Evolutionary conservation across 2,888 invertebrate species (phyloP), one percentile per base, ranked within the genome.

Genomic region (Drosophila subquinaria): DNA sequence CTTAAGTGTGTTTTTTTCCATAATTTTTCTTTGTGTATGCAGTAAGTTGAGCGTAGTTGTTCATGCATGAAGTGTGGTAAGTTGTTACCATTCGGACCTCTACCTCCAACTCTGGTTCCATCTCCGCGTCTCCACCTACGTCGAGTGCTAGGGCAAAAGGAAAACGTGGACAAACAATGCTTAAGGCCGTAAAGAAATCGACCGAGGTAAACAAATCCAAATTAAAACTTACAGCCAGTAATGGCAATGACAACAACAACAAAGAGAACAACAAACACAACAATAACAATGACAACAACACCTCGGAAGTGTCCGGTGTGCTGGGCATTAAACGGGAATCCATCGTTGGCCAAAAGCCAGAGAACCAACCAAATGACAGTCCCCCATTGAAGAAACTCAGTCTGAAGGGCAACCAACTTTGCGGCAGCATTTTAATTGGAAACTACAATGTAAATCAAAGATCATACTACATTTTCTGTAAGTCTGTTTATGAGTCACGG

Each of bases 401-500:
- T 91, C 93, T 97, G 43, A 94, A 96, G 60, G 95, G 96, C 74
- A 97, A 97, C 92, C 95, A 95, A 76, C 93, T 97, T 33, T 96
- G 97, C 92, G 97, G 97, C 64, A 96, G 96, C 93, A 97, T 97
- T 74, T 95, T 97, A 79, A 94, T 97, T 57, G 97, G 96, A 63
- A 97, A 97, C 92, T 97, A 97, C 93, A 96, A 96, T 92, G 97
- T 97, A 94, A 94, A 15, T 23, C 35, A 30, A 6, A 20, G 9
- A 20, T 13, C 17, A 33, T 15, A 3, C 4, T 4, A 1, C 13
- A 13, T 4, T 1, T 36, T 3, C n/a, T 4, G 2, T n/a, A 40
- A 8, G 13, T 5, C 10, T 56, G 94, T 56, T 38, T 0, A 47
- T 5, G 5, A n/a, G 13, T 8, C 9, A 57, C 10, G 9, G n/a